Percentiles rank a stretch among this genome's conserved stretches.
These are phyloP conservation scores for Ammodytes marinus DNA, from an alignment of 2,113 vertebrate genomes.

Conservation along the genomic window DNA sequence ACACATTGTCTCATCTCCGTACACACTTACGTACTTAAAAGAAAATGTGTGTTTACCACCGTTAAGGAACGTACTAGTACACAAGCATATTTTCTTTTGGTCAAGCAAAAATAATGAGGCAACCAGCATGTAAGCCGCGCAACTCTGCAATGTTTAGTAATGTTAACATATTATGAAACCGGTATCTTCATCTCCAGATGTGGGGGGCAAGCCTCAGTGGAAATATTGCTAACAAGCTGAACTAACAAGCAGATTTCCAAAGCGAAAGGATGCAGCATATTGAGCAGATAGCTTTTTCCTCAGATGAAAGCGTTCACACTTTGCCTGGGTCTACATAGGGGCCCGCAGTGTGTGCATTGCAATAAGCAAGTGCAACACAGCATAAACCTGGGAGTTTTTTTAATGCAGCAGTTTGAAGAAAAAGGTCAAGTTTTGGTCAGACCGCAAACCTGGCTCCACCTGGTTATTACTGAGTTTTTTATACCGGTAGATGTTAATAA, in stretches of 20 bases:
- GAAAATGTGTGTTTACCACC: slow-evolving; percentile 39
- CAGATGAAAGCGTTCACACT: slow-evolving; percentile 72
- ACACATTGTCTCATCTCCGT: not conserved
- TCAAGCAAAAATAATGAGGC: slow-evolving; percentile 69
- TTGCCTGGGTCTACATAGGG: slow-evolving; percentile 57
- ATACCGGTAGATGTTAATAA: no score
- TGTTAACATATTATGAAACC: slow-evolving; percentile 70
- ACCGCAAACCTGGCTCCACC: slow-evolving; percentile 40
- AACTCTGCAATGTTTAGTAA: slow-evolving; percentile 64
- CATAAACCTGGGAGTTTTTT: slow-evolving; percentile 66
- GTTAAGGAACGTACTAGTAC: slow-evolving; percentile 9
- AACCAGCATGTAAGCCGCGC: slow-evolving; percentile 50
- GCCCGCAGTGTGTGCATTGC: slow-evolving; percentile 57
- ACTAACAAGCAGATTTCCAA: slow-evolving; percentile 72
- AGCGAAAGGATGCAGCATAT: slow-evolving; percentile 60
- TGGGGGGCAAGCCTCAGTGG: slow-evolving; percentile 66
- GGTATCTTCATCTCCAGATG: slow-evolving; percentile 76
- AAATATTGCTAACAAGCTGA: slow-evolving; percentile 77
- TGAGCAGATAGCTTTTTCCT: slow-evolving; percentile 67
- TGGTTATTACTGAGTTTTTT: slow-evolving; percentile 2
- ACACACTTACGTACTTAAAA: slow-evolving; percentile 8
- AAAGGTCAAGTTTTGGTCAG: slow-evolving; percentile 49
- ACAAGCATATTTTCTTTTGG: slow-evolving; percentile 29
- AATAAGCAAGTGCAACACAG: slow-evolving; percentile 72
- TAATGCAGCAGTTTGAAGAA: slow-evolving; percentile 28